Conservation (phyloP, 2,113 vertebrate genomes). For the Fukomys damarensis region DNA sequence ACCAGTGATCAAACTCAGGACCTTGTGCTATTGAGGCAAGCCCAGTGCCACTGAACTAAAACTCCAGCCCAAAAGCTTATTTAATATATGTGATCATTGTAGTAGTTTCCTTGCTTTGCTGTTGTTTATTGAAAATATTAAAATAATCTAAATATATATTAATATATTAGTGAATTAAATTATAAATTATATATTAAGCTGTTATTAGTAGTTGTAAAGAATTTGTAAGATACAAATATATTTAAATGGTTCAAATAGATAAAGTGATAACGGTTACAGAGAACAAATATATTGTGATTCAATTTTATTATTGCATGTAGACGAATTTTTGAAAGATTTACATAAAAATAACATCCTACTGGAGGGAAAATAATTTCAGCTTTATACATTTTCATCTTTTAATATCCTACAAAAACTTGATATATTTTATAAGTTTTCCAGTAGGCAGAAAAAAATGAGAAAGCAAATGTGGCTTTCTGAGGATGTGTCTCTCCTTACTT, state of each 20-base stretch:
- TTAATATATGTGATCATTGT: not conserved
- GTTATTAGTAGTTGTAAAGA: not conserved
- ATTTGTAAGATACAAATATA: not conserved
- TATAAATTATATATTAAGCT: not conserved
- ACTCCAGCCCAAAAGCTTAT: not conserved
- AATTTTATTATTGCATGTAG: not conserved
- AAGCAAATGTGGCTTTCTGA: not conserved
- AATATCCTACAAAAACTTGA: not conserved
- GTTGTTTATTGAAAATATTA: not conserved
- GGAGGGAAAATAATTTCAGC: not conserved
- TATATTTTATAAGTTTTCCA: not conserved
- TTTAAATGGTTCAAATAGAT: not conserved
- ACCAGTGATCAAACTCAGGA: too few relatives aligned
- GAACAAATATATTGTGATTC: not conserved
- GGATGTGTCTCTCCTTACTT: not conserved
- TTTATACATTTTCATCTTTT: not conserved
- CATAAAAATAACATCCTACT: not conserved
- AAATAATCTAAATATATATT: not conserved
- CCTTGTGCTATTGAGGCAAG: too few relatives aligned
- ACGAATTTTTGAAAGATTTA: not conserved
- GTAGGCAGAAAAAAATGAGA: not conserved
- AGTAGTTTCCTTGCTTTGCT: not conserved
- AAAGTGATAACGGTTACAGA: not conserved
- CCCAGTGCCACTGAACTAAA: too few relatives aligned
- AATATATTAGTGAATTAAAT: not conserved